A percentile compares a stretch with the other conserved stretches of the same genome.
These are phyloP conservation scores for Spheniscus humboldti DNA, from an alignment of 2,797 vertebrate genomes.

Conservation along the genomic window DNA sequence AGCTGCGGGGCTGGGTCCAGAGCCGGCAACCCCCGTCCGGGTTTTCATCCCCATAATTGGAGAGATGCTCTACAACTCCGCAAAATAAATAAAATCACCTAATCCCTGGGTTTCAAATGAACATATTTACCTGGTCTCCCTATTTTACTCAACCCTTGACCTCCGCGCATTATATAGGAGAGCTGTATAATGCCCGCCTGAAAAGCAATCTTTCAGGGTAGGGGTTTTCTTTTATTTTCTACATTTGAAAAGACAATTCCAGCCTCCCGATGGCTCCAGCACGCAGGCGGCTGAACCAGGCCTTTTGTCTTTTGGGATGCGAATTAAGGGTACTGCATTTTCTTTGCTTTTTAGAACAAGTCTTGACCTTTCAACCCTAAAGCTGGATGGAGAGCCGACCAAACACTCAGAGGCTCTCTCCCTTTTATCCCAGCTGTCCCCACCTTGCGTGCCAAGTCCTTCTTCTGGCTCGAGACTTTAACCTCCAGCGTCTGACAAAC, in stretches of 20 bases:
- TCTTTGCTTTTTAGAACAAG: slow-evolving; percentile 11
- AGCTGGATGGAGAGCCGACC: slow-evolving; percentile 29
- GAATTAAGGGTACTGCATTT: neutral
- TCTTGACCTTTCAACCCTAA: slow-evolving; percentile 46
- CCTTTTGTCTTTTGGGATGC: neutral
- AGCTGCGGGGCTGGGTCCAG: neutral
- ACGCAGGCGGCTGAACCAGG: neutral
- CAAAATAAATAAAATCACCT: neutral
- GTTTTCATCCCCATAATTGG: neutral
- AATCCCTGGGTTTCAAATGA: neutral
- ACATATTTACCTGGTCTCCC: neutral
- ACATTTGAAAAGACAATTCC: neutral
- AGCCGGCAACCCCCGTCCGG: fast-evolving
- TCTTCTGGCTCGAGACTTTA: slow-evolving; percentile 74
- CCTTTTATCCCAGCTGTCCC: slow-evolving; percentile 72
- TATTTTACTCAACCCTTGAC: neutral
- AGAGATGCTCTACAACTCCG: neutral
- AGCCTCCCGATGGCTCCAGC: neutral
- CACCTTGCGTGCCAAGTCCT: slow-evolving; percentile 71
- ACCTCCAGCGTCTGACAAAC: slow-evolving; percentile 76
- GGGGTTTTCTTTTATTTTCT: neutral
- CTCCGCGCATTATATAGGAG: neutral
- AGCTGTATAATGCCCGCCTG: neutral
- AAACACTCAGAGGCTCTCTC: slow-evolving; percentile 48
- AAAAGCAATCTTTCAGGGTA: neutral